Conservation (phyloP, 1,140 invertebrate species). For the Steinernema feltiae region DNA sequence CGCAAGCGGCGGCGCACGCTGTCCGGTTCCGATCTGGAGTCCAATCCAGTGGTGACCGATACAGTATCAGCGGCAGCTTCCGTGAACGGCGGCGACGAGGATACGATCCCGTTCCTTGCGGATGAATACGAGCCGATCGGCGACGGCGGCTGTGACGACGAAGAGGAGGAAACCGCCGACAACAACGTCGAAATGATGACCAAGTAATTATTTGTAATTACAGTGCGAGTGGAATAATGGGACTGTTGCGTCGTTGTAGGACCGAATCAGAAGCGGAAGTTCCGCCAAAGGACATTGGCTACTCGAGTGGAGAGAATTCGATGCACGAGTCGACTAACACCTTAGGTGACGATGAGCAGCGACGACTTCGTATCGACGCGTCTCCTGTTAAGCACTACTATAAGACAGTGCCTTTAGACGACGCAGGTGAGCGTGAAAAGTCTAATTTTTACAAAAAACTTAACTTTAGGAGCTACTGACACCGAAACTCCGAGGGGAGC, state of each 20-base stretch:
- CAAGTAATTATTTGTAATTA: constrained; percentile 14
- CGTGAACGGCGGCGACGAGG: constrained; percentile 1
- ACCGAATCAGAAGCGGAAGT: not conserved
- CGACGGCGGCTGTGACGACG: constrained; percentile 3
- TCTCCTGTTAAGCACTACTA: constrained; percentile 31
- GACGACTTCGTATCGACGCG: constrained; percentile 21
- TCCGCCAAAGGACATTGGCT: constrained; percentile 34
- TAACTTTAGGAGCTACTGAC: constrained; percentile 14
- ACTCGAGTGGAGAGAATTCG: constrained; percentile 37
- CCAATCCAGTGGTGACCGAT: not conserved
- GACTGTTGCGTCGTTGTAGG: constrained; percentile 3
- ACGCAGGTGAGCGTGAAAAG: constrained; percentile 10
- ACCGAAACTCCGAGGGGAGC: constrained; percentile 13
- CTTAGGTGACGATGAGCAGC: constrained; percentile 22
- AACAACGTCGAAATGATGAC: constrained; percentile 14
- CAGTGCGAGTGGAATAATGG: not conserved
- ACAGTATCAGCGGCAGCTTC: not conserved
- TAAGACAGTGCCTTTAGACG: constrained; percentile 28
- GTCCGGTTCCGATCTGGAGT: not conserved
- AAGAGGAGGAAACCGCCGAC: not conserved
- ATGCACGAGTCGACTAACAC: constrained; percentile 38
- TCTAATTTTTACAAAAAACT: not conserved
- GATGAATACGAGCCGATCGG: constrained; percentile 22
- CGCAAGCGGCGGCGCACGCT: constrained; percentile 1
- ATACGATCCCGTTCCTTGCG: constrained; percentile 14